Percentiles rank a stretch among this genome's conserved stretches.
Conservation (phyloP, 2,797 vertebrate genomes). For the Anabas testudineus region DNA sequence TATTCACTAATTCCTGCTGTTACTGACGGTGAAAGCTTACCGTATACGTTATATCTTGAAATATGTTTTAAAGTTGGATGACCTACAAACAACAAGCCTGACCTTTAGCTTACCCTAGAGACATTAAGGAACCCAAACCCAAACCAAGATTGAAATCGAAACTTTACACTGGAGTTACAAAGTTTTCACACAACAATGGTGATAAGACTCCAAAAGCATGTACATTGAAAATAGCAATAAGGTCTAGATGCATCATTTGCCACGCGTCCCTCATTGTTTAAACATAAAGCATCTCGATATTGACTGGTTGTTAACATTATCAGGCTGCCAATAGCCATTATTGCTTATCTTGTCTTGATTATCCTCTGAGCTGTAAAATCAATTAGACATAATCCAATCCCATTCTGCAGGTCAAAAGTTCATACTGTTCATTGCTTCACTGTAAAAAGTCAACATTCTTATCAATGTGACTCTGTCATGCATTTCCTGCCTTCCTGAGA, state of each 20-base stretch:
- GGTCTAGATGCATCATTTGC: constrained; percentile 29
- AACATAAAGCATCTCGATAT: constrained; percentile 66
- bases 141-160: background rate
- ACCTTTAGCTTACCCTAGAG: background rate
- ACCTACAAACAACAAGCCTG: background rate
- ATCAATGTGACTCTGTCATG: constrained; percentile 1
- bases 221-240: constrained; percentile 15
- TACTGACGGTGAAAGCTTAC: too few species aligned
- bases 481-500: constrained; percentile 6
- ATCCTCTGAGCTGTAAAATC: constrained; percentile 78
- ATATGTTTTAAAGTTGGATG: too few species aligned
- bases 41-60: too few species aligned
- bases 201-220: background rate
- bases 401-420: constrained; percentile 68
- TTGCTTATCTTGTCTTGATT: constrained; percentile 81
- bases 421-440: constrained; percentile 43
- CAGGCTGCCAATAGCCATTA: constrained; percentile 80
- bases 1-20: too few species aligned
- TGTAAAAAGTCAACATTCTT: constrained; percentile 20
- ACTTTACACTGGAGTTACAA: background rate
- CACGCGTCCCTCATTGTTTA: constrained; percentile 56
- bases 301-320: constrained; percentile 74
- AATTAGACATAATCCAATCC: constrained; percentile 76
- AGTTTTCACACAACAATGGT: background rate
- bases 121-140: background rate